Percentiles rank a stretch among this genome's conserved stretches.
phyloP scores from a whole-genome alignment of 2,113 vertebrate genomes.

The Pluvialis apricaria region DNA sequence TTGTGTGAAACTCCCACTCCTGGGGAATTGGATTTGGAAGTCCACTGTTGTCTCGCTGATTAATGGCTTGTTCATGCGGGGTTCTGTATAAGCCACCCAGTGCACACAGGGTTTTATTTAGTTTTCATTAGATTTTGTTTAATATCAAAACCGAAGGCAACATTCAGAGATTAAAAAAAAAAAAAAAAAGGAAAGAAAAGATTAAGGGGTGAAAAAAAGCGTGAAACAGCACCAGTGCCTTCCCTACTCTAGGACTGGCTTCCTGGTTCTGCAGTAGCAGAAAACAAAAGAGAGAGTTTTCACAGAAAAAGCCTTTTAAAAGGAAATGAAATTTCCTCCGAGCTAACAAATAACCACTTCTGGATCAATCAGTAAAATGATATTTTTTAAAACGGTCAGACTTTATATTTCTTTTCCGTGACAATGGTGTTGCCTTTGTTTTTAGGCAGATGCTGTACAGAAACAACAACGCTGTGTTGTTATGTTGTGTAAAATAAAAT shows the following conservation, averaged over 20 bases:
- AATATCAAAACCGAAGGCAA: slow-evolving; percentile 44
- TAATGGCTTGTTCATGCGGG: slow-evolving; percentile 59
- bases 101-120: slow-evolving; percentile 31
- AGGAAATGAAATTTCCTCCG: slow-evolving; percentile 76
- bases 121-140: slow-evolving; percentile 39
- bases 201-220: slow-evolving; percentile 55
- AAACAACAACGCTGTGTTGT: slow-evolving; percentile 87
- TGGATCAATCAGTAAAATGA: slow-evolving; percentile 84
- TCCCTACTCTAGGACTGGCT: slow-evolving; percentile 77
- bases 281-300: slow-evolving; percentile 72
- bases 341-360: slow-evolving; percentile 55
- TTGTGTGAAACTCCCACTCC: slow-evolving; percentile 54
- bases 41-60: slow-evolving; percentile 71
- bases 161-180: slow-evolving; percentile 18
- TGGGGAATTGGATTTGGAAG: slow-evolving; percentile 63
- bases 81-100: slow-evolving; percentile 41
- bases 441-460: slow-evolving; percentile 87
- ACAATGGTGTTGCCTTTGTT: slow-evolving; percentile 83
- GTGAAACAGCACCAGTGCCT: slow-evolving; percentile 82
- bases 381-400: slow-evolving; percentile 84
- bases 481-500: slow-evolving; percentile 92
- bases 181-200: neutral
- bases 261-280: slow-evolving; percentile 67
- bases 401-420: slow-evolving; percentile 79
- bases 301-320: slow-evolving; percentile 82